These are phyloP conservation scores for Latrodectus hesperus DNA, from an alignment of 2,888 invertebrate species.

Conservation along the genomic window DNA sequence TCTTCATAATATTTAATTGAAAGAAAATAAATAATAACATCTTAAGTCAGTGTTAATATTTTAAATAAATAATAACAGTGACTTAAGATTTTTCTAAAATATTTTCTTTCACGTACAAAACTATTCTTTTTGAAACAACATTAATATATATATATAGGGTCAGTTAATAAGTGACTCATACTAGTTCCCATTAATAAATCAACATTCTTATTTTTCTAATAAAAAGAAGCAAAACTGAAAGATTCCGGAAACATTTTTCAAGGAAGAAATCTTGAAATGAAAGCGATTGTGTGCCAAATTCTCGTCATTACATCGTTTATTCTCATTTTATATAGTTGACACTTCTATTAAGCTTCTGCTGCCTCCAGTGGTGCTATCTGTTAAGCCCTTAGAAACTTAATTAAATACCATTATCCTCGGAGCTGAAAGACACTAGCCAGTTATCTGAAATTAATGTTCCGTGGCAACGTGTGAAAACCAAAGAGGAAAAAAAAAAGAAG, in stretches of 20 bases:
- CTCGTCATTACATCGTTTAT: slow-evolving; percentile 30
- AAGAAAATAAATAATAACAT: too few relatives aligned
- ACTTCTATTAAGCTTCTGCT: slow-evolving; percentile 35
- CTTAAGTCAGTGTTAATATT: too few relatives aligned
- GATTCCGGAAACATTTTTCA: background rate
- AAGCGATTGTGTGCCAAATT: slow-evolving; percentile 34
- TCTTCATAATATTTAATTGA: too few relatives aligned
- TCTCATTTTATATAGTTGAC: slow-evolving; percentile 40
- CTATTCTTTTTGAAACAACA: too few relatives aligned
- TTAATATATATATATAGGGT: too few relatives aligned
- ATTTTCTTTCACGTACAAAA: too few relatives aligned
- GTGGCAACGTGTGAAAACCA: slow-evolving; percentile 42
- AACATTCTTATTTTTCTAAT: too few relatives aligned
- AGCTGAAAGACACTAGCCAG: slow-evolving; percentile 60
- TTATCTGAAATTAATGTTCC: slow-evolving; percentile 65
- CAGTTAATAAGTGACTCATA: too few relatives aligned
- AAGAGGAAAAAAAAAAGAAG: slow-evolving; percentile 14
- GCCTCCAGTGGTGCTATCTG: slow-evolving; percentile 15
- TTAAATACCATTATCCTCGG: slow-evolving; percentile 59
- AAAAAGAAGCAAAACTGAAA: background rate
- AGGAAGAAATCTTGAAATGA: background rate
- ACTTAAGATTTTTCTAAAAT: too few relatives aligned
- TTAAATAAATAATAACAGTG: too few relatives aligned
- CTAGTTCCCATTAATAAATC: too few relatives aligned
- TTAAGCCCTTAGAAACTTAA: slow-evolving; percentile 56